Conservation (phyloP, 2,888 invertebrate genomes). For the Cecidostiba fungosa region DNA sequence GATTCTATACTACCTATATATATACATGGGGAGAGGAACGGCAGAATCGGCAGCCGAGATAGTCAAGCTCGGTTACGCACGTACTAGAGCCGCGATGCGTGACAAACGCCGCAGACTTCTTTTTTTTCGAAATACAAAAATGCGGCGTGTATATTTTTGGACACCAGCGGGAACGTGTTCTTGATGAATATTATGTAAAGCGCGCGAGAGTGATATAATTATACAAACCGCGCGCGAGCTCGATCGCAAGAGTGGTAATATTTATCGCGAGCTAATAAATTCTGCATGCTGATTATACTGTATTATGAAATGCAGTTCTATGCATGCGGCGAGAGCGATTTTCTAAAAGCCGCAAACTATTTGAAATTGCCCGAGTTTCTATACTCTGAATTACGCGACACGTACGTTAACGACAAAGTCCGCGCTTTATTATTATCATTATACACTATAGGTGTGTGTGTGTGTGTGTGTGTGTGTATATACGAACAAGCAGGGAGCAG, state of each 20-base stretch:
- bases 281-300: conserved; percentile 7
- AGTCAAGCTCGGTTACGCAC: conserved; percentile 67
- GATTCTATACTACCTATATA: conserved; percentile 60
- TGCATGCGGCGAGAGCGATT: neutral
- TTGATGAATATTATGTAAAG: conserved; percentile 19
- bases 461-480: too few relatives aligned
- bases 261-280: conserved; percentile 25
- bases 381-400: neutral
- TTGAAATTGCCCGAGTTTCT: neutral
- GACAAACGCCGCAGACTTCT: neutral
- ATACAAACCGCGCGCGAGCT: neutral
- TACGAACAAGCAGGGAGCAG: neutral
- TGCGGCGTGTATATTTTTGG: neutral
- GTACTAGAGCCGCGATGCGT: neutral
- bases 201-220: conserved; percentile 4
- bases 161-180: neutral
- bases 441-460: too few relatives aligned
- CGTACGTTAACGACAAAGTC: neutral
- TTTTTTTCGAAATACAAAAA: neutral
- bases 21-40: neutral
- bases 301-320: conserved; percentile 24
- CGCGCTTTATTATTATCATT: neutral
- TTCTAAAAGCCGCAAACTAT: neutral
- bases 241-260: neutral
- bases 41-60: conserved; percentile 64